Conservation (phyloP, 2,888 invertebrate species). For the Ecdyonurus torrentis region DNA sequence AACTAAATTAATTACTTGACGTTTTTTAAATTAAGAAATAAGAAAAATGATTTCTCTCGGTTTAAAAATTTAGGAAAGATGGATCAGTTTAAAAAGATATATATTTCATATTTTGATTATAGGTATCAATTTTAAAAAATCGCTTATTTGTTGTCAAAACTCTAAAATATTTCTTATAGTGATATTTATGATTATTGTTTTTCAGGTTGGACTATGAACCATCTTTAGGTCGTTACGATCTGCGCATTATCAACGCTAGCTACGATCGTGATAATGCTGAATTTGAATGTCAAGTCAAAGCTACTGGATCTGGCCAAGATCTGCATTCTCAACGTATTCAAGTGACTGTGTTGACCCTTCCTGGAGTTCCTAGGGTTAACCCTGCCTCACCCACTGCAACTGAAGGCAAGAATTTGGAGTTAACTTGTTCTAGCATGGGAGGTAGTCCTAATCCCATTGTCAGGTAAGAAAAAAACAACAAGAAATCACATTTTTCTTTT, state of each 20-base stretch:
- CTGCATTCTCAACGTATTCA: slow-evolving; percentile 69
- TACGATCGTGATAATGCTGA: slow-evolving; percentile 83
- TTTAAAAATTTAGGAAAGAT: too few species aligned
- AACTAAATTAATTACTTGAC: too few species aligned
- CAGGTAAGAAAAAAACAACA: slow-evolving; percentile 37
- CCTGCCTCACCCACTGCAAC: slow-evolving; percentile 65
- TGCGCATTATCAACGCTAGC: slow-evolving; percentile 73
- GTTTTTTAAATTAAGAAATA: too few species aligned
- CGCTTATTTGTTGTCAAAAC: background rate
- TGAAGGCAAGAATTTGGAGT: slow-evolving; percentile 58
- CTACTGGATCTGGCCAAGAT: slow-evolving; percentile 63
- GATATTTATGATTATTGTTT: slow-evolving; percentile 14
- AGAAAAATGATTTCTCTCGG: too few species aligned
- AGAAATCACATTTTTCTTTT: too few species aligned
- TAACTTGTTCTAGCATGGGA: slow-evolving; percentile 67
- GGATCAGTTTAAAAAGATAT: too few species aligned
- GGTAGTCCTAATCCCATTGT: slow-evolving; percentile 83
- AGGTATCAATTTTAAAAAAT: background rate
- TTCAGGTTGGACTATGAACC: slow-evolving; percentile 61
- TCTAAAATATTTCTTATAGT: background rate
- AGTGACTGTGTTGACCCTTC: slow-evolving; percentile 71
- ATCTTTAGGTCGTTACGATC: slow-evolving; percentile 68
- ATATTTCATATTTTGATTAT: too few species aligned
- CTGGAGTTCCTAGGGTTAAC: slow-evolving; percentile 59
- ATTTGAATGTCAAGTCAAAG: slow-evolving; percentile 80